Percentiles rank a stretch among this genome's conserved stretches.
Conservation (phyloP, 1,140 invertebrate species). For the Drosophila ironensis region DNA sequence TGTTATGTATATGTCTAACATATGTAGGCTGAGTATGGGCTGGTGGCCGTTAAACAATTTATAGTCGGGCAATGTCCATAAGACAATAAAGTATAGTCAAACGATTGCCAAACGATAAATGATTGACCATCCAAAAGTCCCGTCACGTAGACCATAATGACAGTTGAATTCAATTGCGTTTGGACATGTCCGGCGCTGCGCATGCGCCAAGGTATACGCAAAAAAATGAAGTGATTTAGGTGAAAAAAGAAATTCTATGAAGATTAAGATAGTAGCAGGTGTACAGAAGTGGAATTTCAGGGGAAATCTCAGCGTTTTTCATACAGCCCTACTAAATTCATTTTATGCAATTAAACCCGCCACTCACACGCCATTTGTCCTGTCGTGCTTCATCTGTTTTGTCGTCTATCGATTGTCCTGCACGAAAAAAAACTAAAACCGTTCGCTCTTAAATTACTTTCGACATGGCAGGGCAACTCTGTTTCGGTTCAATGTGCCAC, state of each 20-base stretch:
- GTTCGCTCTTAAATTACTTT: conserved; percentile 12
- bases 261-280: no score
- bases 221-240: background rate
- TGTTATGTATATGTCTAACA: background rate
- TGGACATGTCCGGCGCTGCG: conserved; percentile 37
- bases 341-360: conserved; percentile 13
- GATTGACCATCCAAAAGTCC: background rate
- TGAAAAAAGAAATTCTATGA: background rate
- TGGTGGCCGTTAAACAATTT: conserved; percentile 8
- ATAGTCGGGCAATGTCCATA: conserved; percentile 14
- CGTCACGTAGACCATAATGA: conserved; percentile 29
- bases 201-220: conserved; percentile 47
- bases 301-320: background rate
- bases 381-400: background rate
- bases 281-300: no score
- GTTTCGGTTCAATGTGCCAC: conserved; percentile 31
- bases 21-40: background rate
- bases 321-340: background rate
- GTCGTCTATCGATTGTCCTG: no score
- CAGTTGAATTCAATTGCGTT: conserved; percentile 8
- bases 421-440: background rate
- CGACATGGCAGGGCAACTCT: conserved; percentile 23
- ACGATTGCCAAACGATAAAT: background rate
- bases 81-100: background rate
- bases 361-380: conserved; percentile 29